Percentiles rank a stretch among this genome's conserved stretches.
Conservation (phyloP, 2,797 vertebrate species). For the Rhabdomys pumilio region DNA sequence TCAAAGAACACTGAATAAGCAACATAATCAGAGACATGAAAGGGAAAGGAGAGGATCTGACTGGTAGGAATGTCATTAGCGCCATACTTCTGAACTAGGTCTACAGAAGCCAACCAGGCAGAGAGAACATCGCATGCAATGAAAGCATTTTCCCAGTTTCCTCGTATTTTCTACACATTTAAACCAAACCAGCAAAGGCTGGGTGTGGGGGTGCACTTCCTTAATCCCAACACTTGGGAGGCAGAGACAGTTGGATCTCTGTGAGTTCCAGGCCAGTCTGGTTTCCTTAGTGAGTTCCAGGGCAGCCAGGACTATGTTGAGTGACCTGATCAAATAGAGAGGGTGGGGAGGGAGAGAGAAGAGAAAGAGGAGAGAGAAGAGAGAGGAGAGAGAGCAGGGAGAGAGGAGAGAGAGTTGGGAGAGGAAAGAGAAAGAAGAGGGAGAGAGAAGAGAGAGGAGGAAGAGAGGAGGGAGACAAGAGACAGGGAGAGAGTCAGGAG, state of each 20-base stretch:
- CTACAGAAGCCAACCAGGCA: neutral
- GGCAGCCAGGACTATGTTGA: neutral
- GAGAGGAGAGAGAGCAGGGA: accelerated
- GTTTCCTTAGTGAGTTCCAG: neutral
- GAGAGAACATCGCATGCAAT: neutral
- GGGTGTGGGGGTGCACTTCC: no score
- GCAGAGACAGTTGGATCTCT: neutral
- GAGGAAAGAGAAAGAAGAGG: no score
- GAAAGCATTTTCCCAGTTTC: neutral
- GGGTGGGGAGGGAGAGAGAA: no score
- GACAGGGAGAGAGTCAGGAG: neutral
- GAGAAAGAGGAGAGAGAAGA: neutral
- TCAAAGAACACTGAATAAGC: neutral
- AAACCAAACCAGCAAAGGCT: neutral
- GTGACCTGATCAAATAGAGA: no score
- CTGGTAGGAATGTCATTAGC: neutral
- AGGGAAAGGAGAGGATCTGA: neutral
- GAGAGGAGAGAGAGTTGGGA: no score
- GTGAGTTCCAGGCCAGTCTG: neutral
- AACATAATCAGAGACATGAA: neutral
- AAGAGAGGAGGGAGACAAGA: accelerated
- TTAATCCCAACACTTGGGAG: neutral
- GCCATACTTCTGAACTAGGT: neutral
- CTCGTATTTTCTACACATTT: neutral
- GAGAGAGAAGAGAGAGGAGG: accelerated